Base-by-base conservation (phyloP, 2,888 invertebrate genomes). In the Ennomos erosarius region DNA sequence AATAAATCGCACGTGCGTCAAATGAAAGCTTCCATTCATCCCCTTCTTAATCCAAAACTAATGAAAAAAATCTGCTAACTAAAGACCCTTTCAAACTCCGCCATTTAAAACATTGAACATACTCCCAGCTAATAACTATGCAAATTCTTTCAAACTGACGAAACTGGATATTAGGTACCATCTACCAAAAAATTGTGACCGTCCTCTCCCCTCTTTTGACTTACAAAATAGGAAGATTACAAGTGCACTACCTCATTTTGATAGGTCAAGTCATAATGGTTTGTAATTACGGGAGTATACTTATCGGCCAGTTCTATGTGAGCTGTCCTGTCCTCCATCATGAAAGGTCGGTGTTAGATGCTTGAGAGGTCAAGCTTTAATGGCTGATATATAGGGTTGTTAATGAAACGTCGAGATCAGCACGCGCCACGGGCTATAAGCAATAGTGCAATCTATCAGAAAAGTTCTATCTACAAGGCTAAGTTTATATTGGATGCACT, bases 51-150 rank as follows among this genome's bases (percentile, higher is more conserved):
- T 62, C 62, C 62, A 39, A 51, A 52, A 62, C 54, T 65, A 62
- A 65, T 62, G 59, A 62, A 65, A 59, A 62, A 57, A 62, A 48
- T 55, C 53, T 43, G 26, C 26, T 52, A 57, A 58, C 42, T 50
- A 57, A 54, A 44, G 54, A 39, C 54, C 54, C 50, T 53, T 55
- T 56, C 33, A 50, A 71, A 26, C 26, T 67, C 73, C 68, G 58
- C 62, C 72, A 76, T 79, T 79, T 77, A 78, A 73, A 76, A 66
- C 65, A 69, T 72, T 71, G 75, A 73, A 73, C 74, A 82, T 81
- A 82, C 77, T 82, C 68, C 68, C 70, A 66, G 68, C 76, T 78
- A 82, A 84, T 84, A 85, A 85, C 80, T 81, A 88, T 88, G 86
- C 84, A 85, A 88, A 90, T 88, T 80, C 73, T 64, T 65, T 69